Conservation (phyloP, 1,140 invertebrate species). For the Gonioctena quinquepunctata region DNA sequence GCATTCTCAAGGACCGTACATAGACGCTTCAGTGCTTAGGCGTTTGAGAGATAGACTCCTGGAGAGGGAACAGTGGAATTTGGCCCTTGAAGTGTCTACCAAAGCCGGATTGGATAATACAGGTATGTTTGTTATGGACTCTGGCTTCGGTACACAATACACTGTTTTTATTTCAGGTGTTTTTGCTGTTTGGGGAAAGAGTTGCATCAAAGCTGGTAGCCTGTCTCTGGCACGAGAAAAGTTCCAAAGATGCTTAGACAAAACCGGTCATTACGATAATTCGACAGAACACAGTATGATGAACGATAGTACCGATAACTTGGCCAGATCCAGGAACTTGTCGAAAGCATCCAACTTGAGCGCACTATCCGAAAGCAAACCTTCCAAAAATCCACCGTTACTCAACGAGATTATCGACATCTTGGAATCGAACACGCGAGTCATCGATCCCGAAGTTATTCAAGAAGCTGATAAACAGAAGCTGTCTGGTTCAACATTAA, state of each 20-base stretch:
- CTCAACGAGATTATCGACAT: conserved; percentile 71
- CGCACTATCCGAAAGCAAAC: conserved; percentile 54
- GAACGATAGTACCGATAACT: not conserved
- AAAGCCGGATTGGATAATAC: conserved; percentile 80
- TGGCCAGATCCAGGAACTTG: conserved; percentile 9
- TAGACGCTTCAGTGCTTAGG: conserved; percentile 55
- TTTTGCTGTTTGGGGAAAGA: conserved; percentile 85
- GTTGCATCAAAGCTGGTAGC: conserved; percentile 78
- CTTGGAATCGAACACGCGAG: conserved; percentile 59
- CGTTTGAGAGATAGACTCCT: conserved; percentile 68
- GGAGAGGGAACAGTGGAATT: conserved; percentile 79
- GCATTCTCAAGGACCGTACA: conserved; percentile 50
- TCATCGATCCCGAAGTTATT: conserved; percentile 33
- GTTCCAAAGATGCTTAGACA: conserved; percentile 64
- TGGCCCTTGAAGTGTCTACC: conserved; percentile 84
- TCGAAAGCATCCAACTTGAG: conserved; percentile 36
- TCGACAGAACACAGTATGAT: conserved; percentile 12
- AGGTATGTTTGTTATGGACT: conserved; percentile 59
- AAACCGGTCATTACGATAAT: conserved; percentile 42
- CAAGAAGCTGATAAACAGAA: conserved; percentile 23
- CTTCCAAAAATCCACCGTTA: conserved; percentile 64
- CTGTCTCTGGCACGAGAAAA: conserved; percentile 74
- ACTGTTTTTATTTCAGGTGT: conserved; percentile 64
- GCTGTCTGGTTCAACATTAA: conserved; percentile 32
- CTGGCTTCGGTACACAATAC: too few species aligned